Evolutionary conservation across 2,888 invertebrate genomes (phyloP), one percentile per base, ranked within the genome.

Genomic region (Ochropacha duplaris): DNA sequence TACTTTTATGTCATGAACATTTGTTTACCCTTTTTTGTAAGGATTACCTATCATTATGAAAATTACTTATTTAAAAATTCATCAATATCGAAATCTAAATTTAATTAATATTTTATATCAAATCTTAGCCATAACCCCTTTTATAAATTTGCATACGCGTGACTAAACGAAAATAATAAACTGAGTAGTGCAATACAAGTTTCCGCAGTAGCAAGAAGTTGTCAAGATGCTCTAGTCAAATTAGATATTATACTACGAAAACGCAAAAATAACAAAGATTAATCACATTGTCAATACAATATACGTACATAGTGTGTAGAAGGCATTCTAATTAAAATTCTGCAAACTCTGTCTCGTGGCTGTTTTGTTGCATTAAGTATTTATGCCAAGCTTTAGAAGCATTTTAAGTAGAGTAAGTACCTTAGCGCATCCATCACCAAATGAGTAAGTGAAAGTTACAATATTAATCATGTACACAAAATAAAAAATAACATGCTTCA

Each of bases 301-400:
- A 71, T 73, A 78, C 70, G 68, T 74, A 74, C 70, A 74, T 74
- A 77, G 62, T 66, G 72, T 66, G 71, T 69, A 78, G 71, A 70
- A 86, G 84, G 86, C 84, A 79, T 84, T 79, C 69, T 73, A 76
- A 61, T 76, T 78, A 74, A 36, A 78, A 69, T 72, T 76, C 79
- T 88, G 88, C 90, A 89, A 87, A 86, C 87, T 87, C 87, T 92
- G 92, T 92, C 90, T 91, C 92, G 92, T 91, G 90, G 87, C 86
- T 87, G 88, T 84, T 84, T 88, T 86, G 70, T 86, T 90, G 91
- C 90, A 87, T 78, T 71, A 76, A 70, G 76, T 81, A 77, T 81
- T 80, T 81, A 82, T 82, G 78, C 79, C 77, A 74, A 84, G 85
- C 88, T 62, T 78, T 76, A 60, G 69, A 87, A 87, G 88, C 88